Conservation (phyloP, 2,888 invertebrate species). For the Oscheius myriophilus region DNA sequence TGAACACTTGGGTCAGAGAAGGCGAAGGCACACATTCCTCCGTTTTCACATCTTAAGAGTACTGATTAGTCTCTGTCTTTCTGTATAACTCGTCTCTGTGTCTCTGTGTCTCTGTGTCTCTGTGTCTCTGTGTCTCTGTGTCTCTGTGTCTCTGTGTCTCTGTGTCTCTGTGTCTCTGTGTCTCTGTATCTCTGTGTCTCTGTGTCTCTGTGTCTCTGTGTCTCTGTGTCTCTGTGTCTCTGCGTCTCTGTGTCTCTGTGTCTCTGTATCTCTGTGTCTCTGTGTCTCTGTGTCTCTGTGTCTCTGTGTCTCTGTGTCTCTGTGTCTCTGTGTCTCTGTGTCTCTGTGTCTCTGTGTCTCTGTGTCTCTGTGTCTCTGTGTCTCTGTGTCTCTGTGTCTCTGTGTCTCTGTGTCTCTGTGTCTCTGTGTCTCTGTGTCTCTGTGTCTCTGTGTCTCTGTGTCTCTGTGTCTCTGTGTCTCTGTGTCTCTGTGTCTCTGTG, state of each 20-base stretch:
- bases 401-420: not conserved
- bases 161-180: not conserved
- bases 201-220: not conserved
- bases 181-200: not conserved
- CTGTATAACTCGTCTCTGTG: no score
- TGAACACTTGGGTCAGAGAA: slow-evolving; percentile 45
- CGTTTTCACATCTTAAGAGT: slow-evolving; percentile 45
- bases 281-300: not conserved
- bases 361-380: not conserved
- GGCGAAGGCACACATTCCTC: slow-evolving; percentile 56
- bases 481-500: no score
- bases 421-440: no score
- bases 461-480: no score
- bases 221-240: not conserved
- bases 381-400: not conserved
- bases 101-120: not conserved
- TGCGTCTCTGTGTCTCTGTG: not conserved
- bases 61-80: no score
- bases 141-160: not conserved
- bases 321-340: not conserved
- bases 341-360: not conserved
- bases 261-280: not conserved
- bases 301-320: not conserved
- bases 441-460: not conserved
- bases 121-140: no score